phyloP scores from a whole-genome alignment of 2,113 vertebrate species.

The Carassius carassius region DNA sequence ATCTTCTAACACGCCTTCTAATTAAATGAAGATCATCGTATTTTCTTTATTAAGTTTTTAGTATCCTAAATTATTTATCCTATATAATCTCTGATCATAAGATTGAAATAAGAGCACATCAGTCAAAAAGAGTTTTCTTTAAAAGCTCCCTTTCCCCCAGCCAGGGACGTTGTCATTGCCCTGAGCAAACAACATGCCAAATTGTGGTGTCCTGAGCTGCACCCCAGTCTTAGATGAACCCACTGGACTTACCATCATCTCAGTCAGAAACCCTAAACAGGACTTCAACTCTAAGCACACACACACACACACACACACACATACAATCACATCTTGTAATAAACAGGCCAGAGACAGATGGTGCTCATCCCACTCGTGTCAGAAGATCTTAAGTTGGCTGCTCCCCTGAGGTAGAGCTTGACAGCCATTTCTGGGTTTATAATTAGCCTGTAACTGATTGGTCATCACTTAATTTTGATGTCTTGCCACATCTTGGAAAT shows the following conservation, averaged over 20 bases:
- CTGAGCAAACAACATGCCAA: slow-evolving; percentile 55
- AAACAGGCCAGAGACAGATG: slow-evolving; percentile 59
- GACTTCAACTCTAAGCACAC: slow-evolving; percentile 31
- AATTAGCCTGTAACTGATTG: slow-evolving; percentile 57
- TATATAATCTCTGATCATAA: slow-evolving; percentile 79
- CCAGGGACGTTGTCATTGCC: slow-evolving; percentile 45
- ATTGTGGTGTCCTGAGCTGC: slow-evolving; percentile 34
- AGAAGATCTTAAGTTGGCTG: slow-evolving; percentile 55
- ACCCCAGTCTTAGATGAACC: slow-evolving; percentile 28
- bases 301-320: slow-evolving; percentile 16
- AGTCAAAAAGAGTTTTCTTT: slow-evolving; percentile 63
- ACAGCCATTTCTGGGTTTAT: slow-evolving; percentile 58
- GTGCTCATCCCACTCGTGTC: slow-evolving; percentile 51
- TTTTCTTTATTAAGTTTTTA: slow-evolving; percentile 78
- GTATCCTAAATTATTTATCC: slow-evolving; percentile 76
- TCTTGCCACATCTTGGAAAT: slow-evolving; percentile 66
- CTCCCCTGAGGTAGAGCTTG: slow-evolving; percentile 47
- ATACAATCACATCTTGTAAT: slow-evolving; percentile 11
- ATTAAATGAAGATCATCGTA: slow-evolving; percentile 50
- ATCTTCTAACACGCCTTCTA: slow-evolving; percentile 49
- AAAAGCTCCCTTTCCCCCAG: slow-evolving; percentile 51
- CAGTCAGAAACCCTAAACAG: slow-evolving; percentile 45
- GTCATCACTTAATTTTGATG: slow-evolving; percentile 68
- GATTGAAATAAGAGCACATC: slow-evolving; percentile 72
- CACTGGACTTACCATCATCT: slow-evolving; percentile 45